Conservation (phyloP, 2,797 vertebrate genomes). For the Chloroceryle inda region DNA sequence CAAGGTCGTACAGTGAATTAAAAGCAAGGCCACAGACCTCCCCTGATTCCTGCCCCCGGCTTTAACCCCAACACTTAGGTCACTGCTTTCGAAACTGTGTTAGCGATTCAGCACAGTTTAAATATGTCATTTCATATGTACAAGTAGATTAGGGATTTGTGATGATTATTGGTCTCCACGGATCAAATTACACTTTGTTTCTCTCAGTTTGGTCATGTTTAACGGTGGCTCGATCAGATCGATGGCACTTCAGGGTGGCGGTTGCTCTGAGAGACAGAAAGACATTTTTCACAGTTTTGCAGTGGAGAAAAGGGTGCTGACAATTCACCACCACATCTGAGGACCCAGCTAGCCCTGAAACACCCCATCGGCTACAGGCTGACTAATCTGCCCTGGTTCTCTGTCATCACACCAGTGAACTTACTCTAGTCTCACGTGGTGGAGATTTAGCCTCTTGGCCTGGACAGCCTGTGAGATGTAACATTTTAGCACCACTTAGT, state of each 20-base stretch:
- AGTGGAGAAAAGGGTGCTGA: not conserved
- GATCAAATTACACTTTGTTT: slow-evolving; percentile 51
- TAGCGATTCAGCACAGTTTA: not conserved
- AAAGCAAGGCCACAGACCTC: slow-evolving; percentile 34
- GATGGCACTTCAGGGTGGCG: not conserved
- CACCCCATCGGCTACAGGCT: not conserved
- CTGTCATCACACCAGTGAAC: not conserved
- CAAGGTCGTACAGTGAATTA: slow-evolving; percentile 50
- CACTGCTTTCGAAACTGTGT: not conserved
- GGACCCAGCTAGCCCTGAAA: not conserved
- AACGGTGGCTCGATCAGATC: not conserved
- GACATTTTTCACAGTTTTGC: not conserved
- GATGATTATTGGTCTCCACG: slow-evolving; percentile 31
- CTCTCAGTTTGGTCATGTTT: slow-evolving; percentile 22
- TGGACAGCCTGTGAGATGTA: not conserved
- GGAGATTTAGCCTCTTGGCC: not conserved
- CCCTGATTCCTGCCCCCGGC: not conserved
- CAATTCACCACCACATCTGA: not conserved
- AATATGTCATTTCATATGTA: not conserved
- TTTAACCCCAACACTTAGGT: not conserved
- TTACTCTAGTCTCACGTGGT: not conserved
- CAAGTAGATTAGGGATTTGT: not conserved
- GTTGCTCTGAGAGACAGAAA: slow-evolving; percentile 20
- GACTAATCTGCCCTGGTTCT: not conserved
- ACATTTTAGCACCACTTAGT: not conserved